Conservation (phyloP, 2,888 invertebrate genomes). For the Papilio protenor region DNA sequence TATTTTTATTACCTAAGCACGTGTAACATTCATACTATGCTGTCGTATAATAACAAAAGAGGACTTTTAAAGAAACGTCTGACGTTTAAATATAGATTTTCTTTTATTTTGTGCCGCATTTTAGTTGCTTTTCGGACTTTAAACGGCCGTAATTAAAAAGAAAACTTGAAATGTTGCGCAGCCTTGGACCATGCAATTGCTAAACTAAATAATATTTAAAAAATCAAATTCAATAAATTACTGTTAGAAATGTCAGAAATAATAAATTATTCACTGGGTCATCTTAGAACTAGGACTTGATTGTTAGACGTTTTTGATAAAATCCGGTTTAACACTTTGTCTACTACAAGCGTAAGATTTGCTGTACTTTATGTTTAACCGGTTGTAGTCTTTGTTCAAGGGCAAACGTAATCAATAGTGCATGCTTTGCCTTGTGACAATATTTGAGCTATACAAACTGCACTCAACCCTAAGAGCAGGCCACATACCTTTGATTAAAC, state of each 20-base stretch:
- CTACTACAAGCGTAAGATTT: conserved; percentile 15
- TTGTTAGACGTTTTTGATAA: background rate
- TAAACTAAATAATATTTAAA: no score
- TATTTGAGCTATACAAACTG: conserved; percentile 10
- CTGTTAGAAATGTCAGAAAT: background rate
- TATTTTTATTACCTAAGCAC: conserved; percentile 13
- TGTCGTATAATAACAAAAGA: background rate
- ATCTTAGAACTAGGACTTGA: background rate
- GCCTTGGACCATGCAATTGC: no score
- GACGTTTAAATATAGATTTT: background rate
- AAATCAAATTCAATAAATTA: no score
- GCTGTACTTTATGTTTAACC: conserved; percentile 21
- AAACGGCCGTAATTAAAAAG: background rate
- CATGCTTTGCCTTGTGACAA: conserved; percentile 13
- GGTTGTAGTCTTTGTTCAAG: conserved; percentile 29
- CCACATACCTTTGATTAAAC: no score
- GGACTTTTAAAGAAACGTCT: background rate
- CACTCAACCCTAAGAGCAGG: conserved; percentile 7
- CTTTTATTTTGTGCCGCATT: background rate
- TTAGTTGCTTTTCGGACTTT: background rate
- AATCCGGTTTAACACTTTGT: background rate
- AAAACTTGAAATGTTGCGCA: no score
- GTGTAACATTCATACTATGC: conserved; percentile 6
- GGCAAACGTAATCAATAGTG: conserved; percentile 30
- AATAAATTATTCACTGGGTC: background rate